Evolutionary conservation across 2,113 vertebrate genomes (phyloP), one percentile per base, ranked within the genome.

Genomic region (Chaetorhynchus papuensis): DNA sequence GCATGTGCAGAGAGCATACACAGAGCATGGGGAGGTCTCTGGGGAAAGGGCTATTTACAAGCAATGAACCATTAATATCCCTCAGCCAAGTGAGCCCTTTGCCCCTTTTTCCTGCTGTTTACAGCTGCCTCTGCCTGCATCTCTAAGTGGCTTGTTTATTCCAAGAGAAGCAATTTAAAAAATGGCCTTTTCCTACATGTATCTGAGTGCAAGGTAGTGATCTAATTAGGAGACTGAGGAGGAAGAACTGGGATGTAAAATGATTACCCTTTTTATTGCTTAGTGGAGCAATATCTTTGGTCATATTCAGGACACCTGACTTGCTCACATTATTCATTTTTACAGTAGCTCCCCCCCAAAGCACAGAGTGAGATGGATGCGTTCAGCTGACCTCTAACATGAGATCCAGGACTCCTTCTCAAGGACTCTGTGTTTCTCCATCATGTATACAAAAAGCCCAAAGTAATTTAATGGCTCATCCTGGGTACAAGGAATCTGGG

Each of bases 41-140:
- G 68, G 87, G 71, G 93, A 95, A 94, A 91, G 33, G 75, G 66
- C 61, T 87, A 74, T 93, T 96, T 2, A 26, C 79, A 93, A 83
- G 82, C 66, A 87, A 37, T 52, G 88, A 95, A 77, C 64, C 83
- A 75, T 90, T 95, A 93, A 90, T 91, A 86, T 71, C 44, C 66
- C 50, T 74, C 79, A 93, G 75, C 71, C 63, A 56, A 56, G 75
- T 27, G 68, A 94, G 76, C 72, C 92, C 85, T 94, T 94, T 94
- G 79, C 75, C 52, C 90, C n/a, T 18, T 86, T 75, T 53, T 83
- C 17, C 1, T 86, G 85, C 60, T 93, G 83, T 63, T 96, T 91
- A 71, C 64, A 81, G 79, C 64, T 93, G 90, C 31, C 75, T 80
- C 63, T 89, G 91, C 66, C 70, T 66, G 63, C 69, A 27, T 80